Percentiles rank a stretch among this genome's conserved stretches.
These are phyloP conservation scores for Rotaria sp. DNA, from an alignment of 2,888 invertebrate genomes.

Conservation along the genomic window DNA sequence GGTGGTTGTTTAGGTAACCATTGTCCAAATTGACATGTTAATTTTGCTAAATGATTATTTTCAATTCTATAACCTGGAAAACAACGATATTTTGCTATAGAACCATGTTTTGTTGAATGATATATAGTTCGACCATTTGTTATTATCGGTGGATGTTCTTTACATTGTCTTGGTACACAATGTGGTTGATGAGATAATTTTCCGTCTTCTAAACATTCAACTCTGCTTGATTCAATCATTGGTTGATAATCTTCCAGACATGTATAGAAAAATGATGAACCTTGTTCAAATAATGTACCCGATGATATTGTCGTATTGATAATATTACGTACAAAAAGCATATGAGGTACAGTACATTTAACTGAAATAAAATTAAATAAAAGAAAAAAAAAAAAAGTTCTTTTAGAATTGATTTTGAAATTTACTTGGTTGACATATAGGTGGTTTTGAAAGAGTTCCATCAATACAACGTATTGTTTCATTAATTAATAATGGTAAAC, in stretches of 20 bases:
- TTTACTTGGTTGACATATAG: background rate
- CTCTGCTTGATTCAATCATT: background rate
- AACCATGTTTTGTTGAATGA: background rate
- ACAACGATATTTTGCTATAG: constrained; percentile 7
- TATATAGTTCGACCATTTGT: constrained; percentile 13
- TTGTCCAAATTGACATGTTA: constrained; percentile 25
- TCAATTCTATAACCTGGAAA: constrained; percentile 20
- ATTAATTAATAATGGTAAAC: background rate
- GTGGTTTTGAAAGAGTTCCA: background rate
- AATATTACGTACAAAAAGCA: background rate
- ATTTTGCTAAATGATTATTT: background rate
- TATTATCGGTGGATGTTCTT: constrained; percentile 15
- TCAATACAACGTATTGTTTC: background rate
- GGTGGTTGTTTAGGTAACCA: constrained; percentile 1
- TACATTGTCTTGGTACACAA: background rate
- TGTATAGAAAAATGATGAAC: background rate
- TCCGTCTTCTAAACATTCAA: background rate
- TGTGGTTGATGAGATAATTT: background rate
- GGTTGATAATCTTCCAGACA: background rate
- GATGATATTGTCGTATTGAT: background rate
- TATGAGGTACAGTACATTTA: background rate
- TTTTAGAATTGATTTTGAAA: background rate
- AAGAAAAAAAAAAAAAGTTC: background rate
- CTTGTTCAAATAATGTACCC: background rate
- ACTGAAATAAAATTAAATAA: background rate